Conservation (phyloP, 2,888 invertebrate genomes). For the Mesorhabditis belari region DNA sequence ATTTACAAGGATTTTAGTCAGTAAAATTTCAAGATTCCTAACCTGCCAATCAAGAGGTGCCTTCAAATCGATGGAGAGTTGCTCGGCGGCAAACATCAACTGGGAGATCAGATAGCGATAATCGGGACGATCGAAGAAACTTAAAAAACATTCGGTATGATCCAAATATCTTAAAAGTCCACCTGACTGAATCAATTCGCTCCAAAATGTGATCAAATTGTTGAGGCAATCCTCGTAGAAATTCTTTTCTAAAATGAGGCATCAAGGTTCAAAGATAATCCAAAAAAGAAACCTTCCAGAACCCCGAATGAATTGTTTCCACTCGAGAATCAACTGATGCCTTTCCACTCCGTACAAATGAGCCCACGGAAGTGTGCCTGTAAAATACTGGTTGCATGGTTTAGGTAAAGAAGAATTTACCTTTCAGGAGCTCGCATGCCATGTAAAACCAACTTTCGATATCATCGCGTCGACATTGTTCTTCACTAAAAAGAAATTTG, state of each 20-base stretch:
- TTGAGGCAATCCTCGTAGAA: constrained; percentile 30
- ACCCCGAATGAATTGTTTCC: constrained; percentile 18
- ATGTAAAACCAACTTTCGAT: constrained; percentile 47
- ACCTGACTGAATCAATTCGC: constrained; percentile 27
- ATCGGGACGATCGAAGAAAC: constrained; percentile 34
- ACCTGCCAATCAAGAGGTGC: constrained; percentile 40
- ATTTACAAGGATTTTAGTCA: background rate
- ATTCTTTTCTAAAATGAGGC: constrained; percentile 10
- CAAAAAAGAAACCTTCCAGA: constrained; percentile 5
- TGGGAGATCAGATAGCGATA: constrained; percentile 21
- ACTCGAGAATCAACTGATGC: constrained; percentile 22
- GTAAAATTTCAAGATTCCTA: background rate
- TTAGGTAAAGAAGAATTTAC: constrained; percentile 6
- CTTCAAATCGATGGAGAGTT: constrained; percentile 19
- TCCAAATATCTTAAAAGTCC: background rate
- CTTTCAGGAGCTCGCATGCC: constrained; percentile 35
- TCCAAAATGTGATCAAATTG: constrained; percentile 33
- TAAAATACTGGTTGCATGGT: background rate
- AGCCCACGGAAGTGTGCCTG: constrained; percentile 37
- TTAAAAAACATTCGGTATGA: constrained; percentile 4
- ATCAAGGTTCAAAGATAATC: background rate
- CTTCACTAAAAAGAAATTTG: constrained; percentile 7
- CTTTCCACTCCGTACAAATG: constrained; percentile 26
- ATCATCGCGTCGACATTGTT: constrained; percentile 42
- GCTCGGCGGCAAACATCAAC: constrained; percentile 20